phyloP scores from a whole-genome alignment of 1,140 invertebrate genomes.

The Brachionus koreanus region DNA sequence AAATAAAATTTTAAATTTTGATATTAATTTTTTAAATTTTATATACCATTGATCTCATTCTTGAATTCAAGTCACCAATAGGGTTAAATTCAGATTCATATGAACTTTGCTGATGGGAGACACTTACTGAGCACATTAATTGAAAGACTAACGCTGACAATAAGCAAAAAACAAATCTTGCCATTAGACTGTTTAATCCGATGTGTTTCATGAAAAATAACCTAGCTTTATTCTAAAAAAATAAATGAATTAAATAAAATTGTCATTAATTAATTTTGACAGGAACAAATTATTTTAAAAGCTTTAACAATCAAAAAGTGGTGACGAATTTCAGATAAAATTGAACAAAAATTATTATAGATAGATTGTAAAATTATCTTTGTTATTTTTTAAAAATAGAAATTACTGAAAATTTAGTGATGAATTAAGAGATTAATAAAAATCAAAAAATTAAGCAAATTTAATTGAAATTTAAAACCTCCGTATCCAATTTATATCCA shows the following conservation, averaged over 20 bases:
- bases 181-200: background rate
- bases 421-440: background rate
- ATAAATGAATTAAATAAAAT: background rate
- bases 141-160: background rate
- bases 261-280: background rate
- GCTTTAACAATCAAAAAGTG: background rate
- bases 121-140: slow-evolving; percentile 15
- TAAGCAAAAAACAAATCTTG: background rate
- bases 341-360: background rate
- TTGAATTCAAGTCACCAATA: background rate
- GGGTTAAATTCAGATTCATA: background rate
- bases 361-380: no score
- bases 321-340: background rate
- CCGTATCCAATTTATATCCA: background rate
- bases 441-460: background rate
- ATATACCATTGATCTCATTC: background rate
- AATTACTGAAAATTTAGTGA: no score
- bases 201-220: background rate
- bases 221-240: background rate
- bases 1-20: background rate
- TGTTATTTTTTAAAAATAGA: no score
- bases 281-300: background rate
- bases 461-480: background rate
- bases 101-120: background rate
- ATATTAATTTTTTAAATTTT: background rate